Evolutionary conservation across 2,888 invertebrate species (phyloP).

Genomic region (Chironomus tentans): DNA sequence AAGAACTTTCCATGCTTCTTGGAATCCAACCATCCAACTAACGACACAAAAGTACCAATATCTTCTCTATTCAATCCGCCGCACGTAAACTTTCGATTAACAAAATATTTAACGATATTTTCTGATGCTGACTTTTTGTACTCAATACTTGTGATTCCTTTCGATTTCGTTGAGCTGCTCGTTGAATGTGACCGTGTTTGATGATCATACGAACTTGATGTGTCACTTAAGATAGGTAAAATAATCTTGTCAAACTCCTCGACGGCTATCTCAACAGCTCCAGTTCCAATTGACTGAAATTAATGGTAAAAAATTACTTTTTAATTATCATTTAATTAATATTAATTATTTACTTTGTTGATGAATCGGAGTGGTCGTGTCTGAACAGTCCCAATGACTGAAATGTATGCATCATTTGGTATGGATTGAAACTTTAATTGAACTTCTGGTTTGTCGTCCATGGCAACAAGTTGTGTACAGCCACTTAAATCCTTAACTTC

Average conservation of each 20-base stretch:
- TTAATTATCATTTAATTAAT: not conserved
- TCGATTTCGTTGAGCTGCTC: constrained; percentile 32
- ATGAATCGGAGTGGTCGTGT: constrained; percentile 38
- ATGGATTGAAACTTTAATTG: constrained; percentile 40
- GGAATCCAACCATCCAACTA: constrained; percentile 42
- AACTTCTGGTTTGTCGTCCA: constrained; percentile 40
- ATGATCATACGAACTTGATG: too few relatives aligned
- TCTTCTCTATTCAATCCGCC: constrained; percentile 39
- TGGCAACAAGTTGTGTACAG: constrained; percentile 48
- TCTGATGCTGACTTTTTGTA: constrained; percentile 41
- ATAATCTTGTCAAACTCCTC: constrained; percentile 38
- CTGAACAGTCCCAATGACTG: constrained; percentile 39
- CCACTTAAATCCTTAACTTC: constrained; percentile 55
- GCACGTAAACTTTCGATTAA: constrained; percentile 42
- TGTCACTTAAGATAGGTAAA: constrained; percentile 17
- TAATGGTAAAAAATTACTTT: not conserved
- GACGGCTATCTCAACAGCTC: constrained; percentile 42
- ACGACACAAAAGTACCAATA: constrained; percentile 37
- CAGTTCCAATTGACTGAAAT: constrained; percentile 39
- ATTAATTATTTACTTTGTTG: constrained; percentile 33
- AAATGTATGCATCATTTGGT: constrained; percentile 40
- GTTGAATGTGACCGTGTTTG: too few relatives aligned
- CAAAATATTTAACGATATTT: constrained; percentile 41
- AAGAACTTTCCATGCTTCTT: constrained; percentile 39
- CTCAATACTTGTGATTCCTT: constrained; percentile 41